Evolutionary conservation across 2,797 vertebrate species (phyloP).

Genomic region (Hybognathus amarus): DNA sequence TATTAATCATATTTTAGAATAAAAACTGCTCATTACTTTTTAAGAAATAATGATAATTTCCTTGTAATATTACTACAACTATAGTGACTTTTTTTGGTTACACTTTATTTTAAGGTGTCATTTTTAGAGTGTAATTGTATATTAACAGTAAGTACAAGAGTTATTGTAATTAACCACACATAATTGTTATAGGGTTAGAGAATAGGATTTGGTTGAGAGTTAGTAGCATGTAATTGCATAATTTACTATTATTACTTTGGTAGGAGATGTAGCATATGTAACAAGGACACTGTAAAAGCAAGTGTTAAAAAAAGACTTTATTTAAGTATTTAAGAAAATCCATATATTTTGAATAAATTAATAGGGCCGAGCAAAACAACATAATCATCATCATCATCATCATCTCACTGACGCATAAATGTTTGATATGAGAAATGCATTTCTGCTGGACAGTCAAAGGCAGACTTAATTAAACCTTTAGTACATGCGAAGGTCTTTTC

Average conservation of each 20-base stretch:
- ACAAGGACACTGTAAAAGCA: too few relatives aligned
- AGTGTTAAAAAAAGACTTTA: neutral
- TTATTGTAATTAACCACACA: too few relatives aligned
- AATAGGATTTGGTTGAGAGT: too few relatives aligned
- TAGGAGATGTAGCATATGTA: too few relatives aligned
- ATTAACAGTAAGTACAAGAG: too few relatives aligned
- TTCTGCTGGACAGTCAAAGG: neutral
- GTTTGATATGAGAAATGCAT: neutral
- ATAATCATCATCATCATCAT: slow-evolving; percentile 2
- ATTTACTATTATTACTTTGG: too few relatives aligned
- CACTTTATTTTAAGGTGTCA: too few relatives aligned
- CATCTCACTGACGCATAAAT: neutral
- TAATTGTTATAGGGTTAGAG: too few relatives aligned
- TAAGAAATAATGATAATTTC: neutral
- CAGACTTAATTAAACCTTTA: slow-evolving; percentile 13
- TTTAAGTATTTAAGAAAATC: neutral
- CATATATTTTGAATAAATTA: neutral
- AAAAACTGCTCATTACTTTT: neutral
- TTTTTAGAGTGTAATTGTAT: too few relatives aligned
- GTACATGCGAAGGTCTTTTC: neutral
- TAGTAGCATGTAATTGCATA: too few relatives aligned
- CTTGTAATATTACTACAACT: too few relatives aligned
- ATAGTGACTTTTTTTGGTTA: too few relatives aligned
- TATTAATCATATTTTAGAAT: neutral
- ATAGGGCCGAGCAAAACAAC: neutral